Percentiles rank a stretch among this genome's conserved stretches.
Evolutionary conservation across 1,140 invertebrate species (phyloP).

Genomic region (Diorhabda elongata): DNA sequence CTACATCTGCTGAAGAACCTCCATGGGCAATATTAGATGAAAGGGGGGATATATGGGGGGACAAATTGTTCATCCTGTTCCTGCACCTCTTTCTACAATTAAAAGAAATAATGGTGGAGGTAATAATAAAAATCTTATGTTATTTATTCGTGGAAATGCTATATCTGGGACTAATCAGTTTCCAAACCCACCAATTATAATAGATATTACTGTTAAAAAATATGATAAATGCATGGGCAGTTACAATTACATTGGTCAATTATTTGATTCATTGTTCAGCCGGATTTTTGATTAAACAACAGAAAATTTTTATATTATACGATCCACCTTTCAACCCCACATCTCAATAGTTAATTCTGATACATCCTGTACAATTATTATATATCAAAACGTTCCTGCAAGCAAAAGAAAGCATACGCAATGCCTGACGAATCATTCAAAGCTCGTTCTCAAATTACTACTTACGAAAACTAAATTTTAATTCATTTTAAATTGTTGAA

Average conservation of each 20-base stretch:
- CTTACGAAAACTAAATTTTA: too few species aligned
- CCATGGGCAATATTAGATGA: conserved; percentile 53
- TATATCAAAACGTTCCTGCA: too few species aligned
- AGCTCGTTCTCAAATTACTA: too few species aligned
- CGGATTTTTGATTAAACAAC: too few species aligned
- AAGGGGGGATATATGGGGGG: conserved; percentile 51
- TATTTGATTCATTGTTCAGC: too few species aligned
- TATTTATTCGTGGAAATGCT: conserved; percentile 72
- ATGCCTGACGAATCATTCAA: too few species aligned
- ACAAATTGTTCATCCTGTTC: conserved; percentile 65
- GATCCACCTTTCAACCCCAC: too few species aligned
- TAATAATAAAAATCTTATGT: conserved; percentile 72
- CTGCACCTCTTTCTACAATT: conserved; percentile 58
- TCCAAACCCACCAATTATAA: conserved; percentile 74
- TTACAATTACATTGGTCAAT: conserved; percentile 59
- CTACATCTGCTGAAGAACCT: conserved; percentile 60
- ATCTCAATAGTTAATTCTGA: too few species aligned
- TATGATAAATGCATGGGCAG: conserved; percentile 71
- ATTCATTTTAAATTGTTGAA: too few species aligned
- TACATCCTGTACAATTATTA: too few species aligned
- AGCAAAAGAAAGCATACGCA: too few species aligned
- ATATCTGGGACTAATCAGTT: conserved; percentile 76
- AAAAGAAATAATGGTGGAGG: conserved; percentile 58
- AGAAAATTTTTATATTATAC: too few species aligned
- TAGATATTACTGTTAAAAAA: conserved; percentile 76